Percentiles rank a stretch among this genome's conserved stretches.
Conservation (phyloP, 2,888 invertebrate species). For the Sminthurinus aureus region DNA sequence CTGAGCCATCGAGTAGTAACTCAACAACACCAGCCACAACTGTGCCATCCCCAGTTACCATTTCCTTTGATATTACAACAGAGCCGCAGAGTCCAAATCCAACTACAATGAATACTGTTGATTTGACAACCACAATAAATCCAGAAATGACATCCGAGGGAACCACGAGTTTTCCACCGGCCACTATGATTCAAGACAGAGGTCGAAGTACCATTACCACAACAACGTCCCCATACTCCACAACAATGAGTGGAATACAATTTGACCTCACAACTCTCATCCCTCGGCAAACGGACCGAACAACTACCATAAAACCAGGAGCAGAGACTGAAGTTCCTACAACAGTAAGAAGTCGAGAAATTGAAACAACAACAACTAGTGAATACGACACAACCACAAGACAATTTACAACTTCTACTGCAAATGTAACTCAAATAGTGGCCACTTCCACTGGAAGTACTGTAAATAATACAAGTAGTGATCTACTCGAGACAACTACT, state of each 20-base stretch:
- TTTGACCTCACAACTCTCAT: slow-evolving; percentile 15
- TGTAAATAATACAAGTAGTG: neutral
- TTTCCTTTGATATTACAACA: neutral
- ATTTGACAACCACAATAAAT: neutral
- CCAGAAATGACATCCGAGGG: neutral
- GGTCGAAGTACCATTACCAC: neutral
- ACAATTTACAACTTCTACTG: neutral
- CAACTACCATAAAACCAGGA: neutral
- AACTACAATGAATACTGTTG: too few species aligned
- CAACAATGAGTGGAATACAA: neutral
- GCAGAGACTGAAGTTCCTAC: neutral
- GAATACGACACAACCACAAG: neutral
- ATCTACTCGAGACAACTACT: neutral
- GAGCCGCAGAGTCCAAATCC: neutral
- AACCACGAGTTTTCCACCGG: too few species aligned
- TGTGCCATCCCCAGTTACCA: neutral
- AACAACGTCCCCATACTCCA: neutral
- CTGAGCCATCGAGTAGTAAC: neutral
- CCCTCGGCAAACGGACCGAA: neutral
- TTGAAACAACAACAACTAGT: neutral
- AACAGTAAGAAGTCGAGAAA: neutral
- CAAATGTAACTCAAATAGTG: slow-evolving; percentile 13
- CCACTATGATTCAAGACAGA: neutral
- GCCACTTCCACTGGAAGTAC: neutral
- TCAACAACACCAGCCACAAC: neutral